Evolutionary conservation across 2,797 vertebrate genomes (phyloP), one percentile per base, ranked within the genome.

Genomic region (Euthynnus affinis): DNA sequence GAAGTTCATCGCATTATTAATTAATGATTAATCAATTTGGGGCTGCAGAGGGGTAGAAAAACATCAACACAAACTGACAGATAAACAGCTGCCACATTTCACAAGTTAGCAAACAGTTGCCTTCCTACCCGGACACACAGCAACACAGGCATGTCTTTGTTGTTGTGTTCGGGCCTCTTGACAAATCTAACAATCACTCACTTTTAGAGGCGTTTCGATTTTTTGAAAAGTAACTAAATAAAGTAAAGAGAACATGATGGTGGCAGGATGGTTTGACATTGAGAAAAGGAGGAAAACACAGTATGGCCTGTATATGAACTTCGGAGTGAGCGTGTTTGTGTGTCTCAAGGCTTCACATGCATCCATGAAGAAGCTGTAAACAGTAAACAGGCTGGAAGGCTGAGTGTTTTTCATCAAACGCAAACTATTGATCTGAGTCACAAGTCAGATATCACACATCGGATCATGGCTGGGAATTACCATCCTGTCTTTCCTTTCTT

Each of bases 391-490:
- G 20, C 69, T 51, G 68, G 63, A 82, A 69, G 70, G 14, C 53
- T 65, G 52, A 66, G 49, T 85, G 71, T 80, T 71, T 87, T 22
- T 71, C 66, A 76, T 75, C 74, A 86, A 81, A 86, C 78, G 84
- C 60, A 78, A 64, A 76, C 15, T 85, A 89, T 86, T 83, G 87
- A 90, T 90, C 76, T 72, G 60, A 58, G 65, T 56, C 78, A 77
- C 70, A 78, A 80, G 76, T 84, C 85, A 77, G 76, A 86, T 80
- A 86, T 87, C 82, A 88, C 85, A 84, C 72, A 78, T 27, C 1
- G 42, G 62, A 60, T 84, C 95, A 95, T 84, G 79, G 95, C 57
- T 95, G 92, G 0, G 79, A 84, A 84, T 96, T 82, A 34, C 93
- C 96, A 83, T 92, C 91, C 76, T 94, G 94, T 42, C 49, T 76